Evolutionary conservation across 2,888 invertebrate species (phyloP), one percentile per base, ranked within the genome.

Genomic region (Dichetophora obliterata): DNA sequence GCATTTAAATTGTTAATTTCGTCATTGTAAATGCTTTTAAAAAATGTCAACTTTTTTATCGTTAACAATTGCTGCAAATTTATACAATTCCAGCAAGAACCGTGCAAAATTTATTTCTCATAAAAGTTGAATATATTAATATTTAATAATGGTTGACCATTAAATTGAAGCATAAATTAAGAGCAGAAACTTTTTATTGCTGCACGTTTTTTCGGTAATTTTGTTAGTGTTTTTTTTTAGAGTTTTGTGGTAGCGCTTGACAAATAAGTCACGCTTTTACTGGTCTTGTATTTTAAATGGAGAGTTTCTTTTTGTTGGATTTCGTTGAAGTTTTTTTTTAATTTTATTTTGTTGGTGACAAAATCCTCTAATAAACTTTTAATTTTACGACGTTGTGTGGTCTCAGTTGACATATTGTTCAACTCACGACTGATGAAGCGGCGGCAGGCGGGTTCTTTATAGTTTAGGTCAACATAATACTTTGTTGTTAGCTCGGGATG

Each of bases 241-340:
- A 22, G 11, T 22, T 43, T 43, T 43, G 43, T 43, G 19, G n/a
- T 59, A 22, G 37, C 31, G 66, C 66, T 37, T 71, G 59, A 71
- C 59, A 59, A 71, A 71, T 71, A 57, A 54, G n/a, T 43, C 24
- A 71, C 57, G 71, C 71, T 71, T 71, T 22, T 19, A 43, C 19
- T 14, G 19, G 8, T 14, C 8, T 27, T 50, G n/a, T 3, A 65
- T 9, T n/a, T 34, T 37, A 37, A 34, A 34, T 65, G 65, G 6
- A 34, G n/a, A 2, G 8, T 54, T 5, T 54, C 19, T 54, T 19
- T 19, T 34, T 34, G 16, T 27, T 59, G 34, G 34, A 59, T 43
- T 34, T 54, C 16, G 57, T 48, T 19, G 37, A 0, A 34, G 57
- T 37, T 57, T 6, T 71, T 34, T 57, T 37, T 19, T 8, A 11